phyloP scores from a whole-genome alignment of 2,888 invertebrate species.

The Drosophila tanythrix region DNA sequence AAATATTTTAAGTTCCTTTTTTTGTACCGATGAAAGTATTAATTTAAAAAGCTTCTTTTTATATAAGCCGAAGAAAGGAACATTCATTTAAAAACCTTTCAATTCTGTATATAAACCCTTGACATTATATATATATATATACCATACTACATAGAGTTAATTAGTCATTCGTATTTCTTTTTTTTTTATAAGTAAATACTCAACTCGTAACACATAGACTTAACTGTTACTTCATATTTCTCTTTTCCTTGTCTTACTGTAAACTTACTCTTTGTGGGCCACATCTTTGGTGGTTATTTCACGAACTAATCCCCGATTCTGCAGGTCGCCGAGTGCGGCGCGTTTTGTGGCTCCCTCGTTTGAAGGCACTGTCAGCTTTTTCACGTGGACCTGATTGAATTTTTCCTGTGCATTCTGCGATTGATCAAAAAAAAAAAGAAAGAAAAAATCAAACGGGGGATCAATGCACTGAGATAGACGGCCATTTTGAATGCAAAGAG shows the following conservation, averaged over 20 bases:
- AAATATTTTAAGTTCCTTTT: not conserved
- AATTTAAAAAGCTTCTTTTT: too few species aligned
- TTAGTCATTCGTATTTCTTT: too few species aligned
- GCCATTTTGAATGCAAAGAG: conserved; percentile 60
- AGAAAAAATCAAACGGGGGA: conserved; percentile 3
- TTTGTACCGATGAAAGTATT: not conserved
- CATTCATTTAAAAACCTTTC: not conserved
- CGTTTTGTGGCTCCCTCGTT: conserved; percentile 81
- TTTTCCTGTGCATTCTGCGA: conserved; percentile 81
- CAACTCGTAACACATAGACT: not conserved
- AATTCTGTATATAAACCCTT: too few species aligned
- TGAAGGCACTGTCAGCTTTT: conserved; percentile 77
- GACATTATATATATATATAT: too few species aligned
- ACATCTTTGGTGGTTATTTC: conserved; percentile 71
- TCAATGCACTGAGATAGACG: conserved; percentile 19
- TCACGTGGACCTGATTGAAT: conserved; percentile 73
- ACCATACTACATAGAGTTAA: too few species aligned
- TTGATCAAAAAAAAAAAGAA: not conserved
- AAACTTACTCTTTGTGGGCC: conserved; percentile 80
- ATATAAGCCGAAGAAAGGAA: not conserved
- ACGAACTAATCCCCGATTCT: conserved; percentile 85
- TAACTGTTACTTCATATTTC: not conserved
- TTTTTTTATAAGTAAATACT: too few species aligned
- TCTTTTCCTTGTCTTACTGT: not conserved
- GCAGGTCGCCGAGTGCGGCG: conserved; percentile 86